Conservation (phyloP, 2,113 vertebrate species). For the Sakesphorus luctuosus region DNA sequence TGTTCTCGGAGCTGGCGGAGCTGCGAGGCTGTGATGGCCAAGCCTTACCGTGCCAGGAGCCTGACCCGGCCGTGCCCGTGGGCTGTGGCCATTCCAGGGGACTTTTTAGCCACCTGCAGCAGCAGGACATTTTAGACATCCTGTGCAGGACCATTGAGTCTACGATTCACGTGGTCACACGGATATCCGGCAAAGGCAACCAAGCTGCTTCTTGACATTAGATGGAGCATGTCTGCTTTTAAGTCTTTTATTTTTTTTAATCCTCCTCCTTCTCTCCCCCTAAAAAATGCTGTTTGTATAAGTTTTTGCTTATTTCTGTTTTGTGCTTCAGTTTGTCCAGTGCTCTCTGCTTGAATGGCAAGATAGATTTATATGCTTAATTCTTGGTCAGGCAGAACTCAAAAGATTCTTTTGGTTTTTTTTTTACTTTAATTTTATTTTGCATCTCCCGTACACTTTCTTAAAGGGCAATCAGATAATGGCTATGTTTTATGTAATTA, state of each 20-base stretch:
- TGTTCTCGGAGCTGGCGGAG: slow-evolving; percentile 83
- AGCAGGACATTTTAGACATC: slow-evolving; percentile 94
- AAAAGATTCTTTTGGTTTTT: slow-evolving; percentile 59
- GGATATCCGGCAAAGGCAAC: slow-evolving; percentile 88
- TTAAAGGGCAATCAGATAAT: slow-evolving; percentile 91
- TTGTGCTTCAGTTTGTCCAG: slow-evolving; percentile 88
- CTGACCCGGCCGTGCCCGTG: slow-evolving; percentile 78
- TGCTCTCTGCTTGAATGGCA: slow-evolving; percentile 89
- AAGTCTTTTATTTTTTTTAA: slow-evolving; percentile 17
- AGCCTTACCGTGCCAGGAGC: slow-evolving; percentile 82
- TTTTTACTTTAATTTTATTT: slow-evolving; percentile 41
- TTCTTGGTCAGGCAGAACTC: slow-evolving; percentile 84
- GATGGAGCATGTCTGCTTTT: slow-evolving; percentile 82
- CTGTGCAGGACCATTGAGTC: slow-evolving; percentile 97
- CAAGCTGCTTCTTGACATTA: slow-evolving; percentile 93
- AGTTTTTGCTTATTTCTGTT: slow-evolving; percentile 85
- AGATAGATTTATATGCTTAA: slow-evolving; percentile 85
- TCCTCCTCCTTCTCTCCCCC: neutral
- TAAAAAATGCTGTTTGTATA: slow-evolving; percentile 77
- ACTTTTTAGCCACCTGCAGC: slow-evolving; percentile 82
- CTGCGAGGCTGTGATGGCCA: slow-evolving; percentile 82
- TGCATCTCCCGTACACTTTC: slow-evolving; percentile 88
- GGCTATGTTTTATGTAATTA: slow-evolving; percentile 88
- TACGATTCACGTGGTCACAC: slow-evolving; percentile 90
- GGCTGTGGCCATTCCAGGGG: slow-evolving; percentile 85